Evolutionary conservation across 2,888 invertebrate species (phyloP).

Genomic region (Sinhomidia bicolor): DNA sequence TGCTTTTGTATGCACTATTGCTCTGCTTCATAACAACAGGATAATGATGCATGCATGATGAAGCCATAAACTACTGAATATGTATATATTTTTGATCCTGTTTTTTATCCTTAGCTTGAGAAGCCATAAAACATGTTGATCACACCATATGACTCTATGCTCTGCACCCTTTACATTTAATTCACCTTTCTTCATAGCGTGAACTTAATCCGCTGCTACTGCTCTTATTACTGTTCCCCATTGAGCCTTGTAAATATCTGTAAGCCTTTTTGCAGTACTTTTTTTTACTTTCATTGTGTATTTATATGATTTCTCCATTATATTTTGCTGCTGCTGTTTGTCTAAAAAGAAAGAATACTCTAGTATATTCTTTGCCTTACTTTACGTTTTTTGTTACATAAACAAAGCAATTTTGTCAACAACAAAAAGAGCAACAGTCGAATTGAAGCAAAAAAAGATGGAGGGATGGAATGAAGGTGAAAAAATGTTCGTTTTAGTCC

Average conservation of each 20-base stretch:
- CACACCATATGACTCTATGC: background rate
- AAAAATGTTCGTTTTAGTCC: conserved; percentile 50
- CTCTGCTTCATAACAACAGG: no score
- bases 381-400: background rate
- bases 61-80: conserved; percentile 41
- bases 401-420: conserved; percentile 55
- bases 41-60: conserved; percentile 39
- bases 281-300: no score
- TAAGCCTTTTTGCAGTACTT: no score
- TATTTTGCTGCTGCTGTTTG: background rate
- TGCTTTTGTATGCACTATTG: no score
- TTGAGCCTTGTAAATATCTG: background rate
- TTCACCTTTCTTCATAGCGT: background rate
- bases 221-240: background rate
- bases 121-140: conserved; percentile 67
- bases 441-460: background rate
- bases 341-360: background rate
- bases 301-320: no score
- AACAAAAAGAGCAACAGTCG: conserved; percentile 59
- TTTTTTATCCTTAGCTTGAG: conserved; percentile 53
- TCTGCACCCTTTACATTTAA: background rate
- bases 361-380: background rate
- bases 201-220: background rate
- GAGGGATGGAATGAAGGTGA: conserved; percentile 48
- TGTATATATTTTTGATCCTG: conserved; percentile 26